Evolutionary conservation across 1,140 invertebrate species (phyloP), one percentile per base, ranked within the genome.

Genomic region (Aricia agestis): DNA sequence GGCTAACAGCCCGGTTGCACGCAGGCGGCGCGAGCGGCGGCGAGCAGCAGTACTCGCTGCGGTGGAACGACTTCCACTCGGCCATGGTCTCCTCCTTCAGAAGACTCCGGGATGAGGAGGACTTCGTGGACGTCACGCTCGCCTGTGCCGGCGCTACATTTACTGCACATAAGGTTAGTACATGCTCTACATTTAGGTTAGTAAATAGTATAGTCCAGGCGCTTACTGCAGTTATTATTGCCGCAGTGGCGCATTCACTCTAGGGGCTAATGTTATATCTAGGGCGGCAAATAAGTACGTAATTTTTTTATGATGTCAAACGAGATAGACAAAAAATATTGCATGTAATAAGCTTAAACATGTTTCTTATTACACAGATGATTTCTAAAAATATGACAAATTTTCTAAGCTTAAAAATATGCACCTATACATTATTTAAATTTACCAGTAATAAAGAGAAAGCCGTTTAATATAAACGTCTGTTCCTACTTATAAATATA

Each of bases 61-160:
- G 97, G 83, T 98, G 97, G 97, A 98, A 98, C 90, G 97, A 98
- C 90, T 98, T 97, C 93, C 97, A 97, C 87, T 95, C 96, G 69
- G 97, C 96, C 80, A 97, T 98, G 85, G 93, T 98, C 69, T 96
- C 94, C 71, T 97, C 96, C 67, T 98, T 98, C 92, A 94, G 96
- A 70, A 95, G 97, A 86, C 93, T 98, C 73, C 92, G 95, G 31
- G 96, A 97, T 85, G 95, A 96, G 87, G 96, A 97, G 91, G 96
- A 97, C 89, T 97, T 97, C 83, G 96, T 98, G 57, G 97, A 98
- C 90, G 97, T 98, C 72, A 98, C 97, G 31, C 93, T 98, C 76
- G 97, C 97, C 76, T 98, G 97, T 93, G 97, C 98, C 82, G 96
- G 96, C 75, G 95, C 95, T 81, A 97, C 95, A 68, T 97, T 98